Percentiles rank a stretch among this genome's conserved stretches.
Evolutionary conservation across 2,797 vertebrate genomes (phyloP).

Genomic region (Hemitrygon akajei): DNA sequence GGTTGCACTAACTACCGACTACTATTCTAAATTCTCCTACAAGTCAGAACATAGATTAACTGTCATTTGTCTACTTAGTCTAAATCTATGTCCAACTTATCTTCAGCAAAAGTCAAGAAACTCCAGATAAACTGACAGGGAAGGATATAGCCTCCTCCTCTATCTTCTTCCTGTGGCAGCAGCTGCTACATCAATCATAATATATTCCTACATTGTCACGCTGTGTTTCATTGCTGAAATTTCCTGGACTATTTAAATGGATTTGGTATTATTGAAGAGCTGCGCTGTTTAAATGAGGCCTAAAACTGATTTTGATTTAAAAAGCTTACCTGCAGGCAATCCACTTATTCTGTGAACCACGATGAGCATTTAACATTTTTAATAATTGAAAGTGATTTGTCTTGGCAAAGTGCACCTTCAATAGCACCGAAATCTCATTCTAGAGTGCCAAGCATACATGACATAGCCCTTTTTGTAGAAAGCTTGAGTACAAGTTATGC

Average conservation of each 20-base stretch:
- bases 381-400: constrained; percentile 34
- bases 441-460: background rate
- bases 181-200: constrained; percentile 32
- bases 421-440: background rate
- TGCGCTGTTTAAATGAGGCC: constrained; percentile 16
- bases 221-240: constrained; percentile 27
- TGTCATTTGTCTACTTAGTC: constrained; percentile 35
- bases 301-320: constrained; percentile 30
- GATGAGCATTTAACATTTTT: constrained; percentile 24
- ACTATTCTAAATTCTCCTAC: constrained; percentile 10
- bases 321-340: constrained; percentile 32
- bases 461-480: constrained; percentile 4
- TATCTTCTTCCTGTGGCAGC: constrained; percentile 25
- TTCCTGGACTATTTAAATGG: constrained; percentile 1
- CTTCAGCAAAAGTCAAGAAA: constrained; percentile 35
- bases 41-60: constrained; percentile 37
- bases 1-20: constrained; percentile 4
- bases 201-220: constrained; percentile 13
- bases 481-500: background rate
- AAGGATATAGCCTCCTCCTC: constrained; percentile 35
- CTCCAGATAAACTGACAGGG: constrained; percentile 33
- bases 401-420: background rate
- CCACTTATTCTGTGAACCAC: constrained; percentile 20
- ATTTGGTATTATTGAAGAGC: constrained; percentile 13
- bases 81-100: constrained; percentile 36